Conservation (phyloP, 1,140 invertebrate species). For the Achroia grisella region DNA sequence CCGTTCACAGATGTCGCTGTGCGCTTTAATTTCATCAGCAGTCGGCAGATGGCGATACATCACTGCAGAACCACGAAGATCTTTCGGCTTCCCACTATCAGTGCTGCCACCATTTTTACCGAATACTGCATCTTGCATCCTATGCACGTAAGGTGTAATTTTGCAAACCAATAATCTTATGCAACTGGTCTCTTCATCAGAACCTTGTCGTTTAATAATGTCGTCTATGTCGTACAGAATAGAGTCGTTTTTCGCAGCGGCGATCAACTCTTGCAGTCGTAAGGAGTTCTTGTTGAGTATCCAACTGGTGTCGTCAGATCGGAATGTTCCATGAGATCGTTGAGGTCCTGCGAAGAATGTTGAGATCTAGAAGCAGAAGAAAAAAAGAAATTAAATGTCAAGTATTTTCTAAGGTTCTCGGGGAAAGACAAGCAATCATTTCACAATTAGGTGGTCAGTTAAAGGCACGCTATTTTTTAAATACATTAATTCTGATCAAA, state of each 20-base stretch:
- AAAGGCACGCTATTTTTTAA: too few relatives aligned
- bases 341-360: constrained; percentile 57
- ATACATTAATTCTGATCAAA: too few relatives aligned
- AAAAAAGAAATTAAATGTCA: too few relatives aligned
- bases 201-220: constrained; percentile 66
- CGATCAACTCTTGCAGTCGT: constrained; percentile 73
- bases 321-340: constrained; percentile 22
- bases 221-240: constrained; percentile 79
- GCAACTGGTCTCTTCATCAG: constrained; percentile 78
- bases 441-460: too few relatives aligned
- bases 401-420: too few relatives aligned
- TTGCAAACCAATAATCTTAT: constrained; percentile 85
- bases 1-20: constrained; percentile 79
- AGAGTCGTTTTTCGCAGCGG: constrained; percentile 74
- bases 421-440: too few relatives aligned
- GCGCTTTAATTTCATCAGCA: constrained; percentile 75
- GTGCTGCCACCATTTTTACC: constrained; percentile 30
- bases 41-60: constrained; percentile 79
- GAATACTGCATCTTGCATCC: constrained; percentile 80
- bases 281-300: constrained; percentile 57
- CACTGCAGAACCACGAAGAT: constrained; percentile 36
- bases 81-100: constrained; percentile 6
- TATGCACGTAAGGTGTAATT: constrained; percentile 81
- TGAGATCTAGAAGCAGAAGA: constrained; percentile 73
- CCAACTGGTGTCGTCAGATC: constrained; percentile 44